These are phyloP conservation scores for Drosophila ambigua DNA, from an alignment of 1,140 invertebrate species.

Conservation along the genomic window DNA sequence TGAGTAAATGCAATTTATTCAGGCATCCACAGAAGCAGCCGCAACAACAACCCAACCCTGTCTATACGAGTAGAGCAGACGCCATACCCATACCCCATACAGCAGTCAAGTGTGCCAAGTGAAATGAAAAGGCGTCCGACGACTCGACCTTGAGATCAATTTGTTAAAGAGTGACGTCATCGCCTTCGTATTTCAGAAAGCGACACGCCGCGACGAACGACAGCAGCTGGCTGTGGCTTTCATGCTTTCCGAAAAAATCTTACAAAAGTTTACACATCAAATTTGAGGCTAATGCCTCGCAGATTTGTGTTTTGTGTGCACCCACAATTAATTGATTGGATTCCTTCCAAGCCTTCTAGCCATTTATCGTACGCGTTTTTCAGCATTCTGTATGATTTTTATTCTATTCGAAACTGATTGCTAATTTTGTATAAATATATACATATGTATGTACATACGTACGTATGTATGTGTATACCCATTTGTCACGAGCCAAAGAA, in stretches of 20 bases:
- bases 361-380: constrained; percentile 19
- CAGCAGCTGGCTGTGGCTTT: constrained; percentile 55
- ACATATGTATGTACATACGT: background rate
- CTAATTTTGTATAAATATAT: constrained; percentile 52
- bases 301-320: constrained; percentile 12
- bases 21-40: constrained; percentile 2
- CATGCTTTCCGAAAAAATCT: constrained; percentile 24
- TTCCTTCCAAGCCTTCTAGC: background rate
- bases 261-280: constrained; percentile 41
- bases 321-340: constrained; percentile 57
- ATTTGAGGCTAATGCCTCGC: constrained; percentile 46
- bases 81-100: constrained; percentile 3
- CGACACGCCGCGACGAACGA: constrained; percentile 27
- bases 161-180: constrained; percentile 72
- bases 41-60: constrained; percentile 1
- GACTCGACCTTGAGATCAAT: constrained; percentile 73
- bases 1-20: constrained; percentile 63
- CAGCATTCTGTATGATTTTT: constrained; percentile 15
- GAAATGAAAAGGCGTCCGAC: constrained; percentile 76
- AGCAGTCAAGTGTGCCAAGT: constrained; percentile 72
- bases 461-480: constrained; percentile 9
- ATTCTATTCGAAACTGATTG: constrained; percentile 44
- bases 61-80: constrained; percentile 2
- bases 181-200: constrained; percentile 37
- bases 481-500: constrained; percentile 39